These are phyloP conservation scores for Aldabrachelys gigantea DNA, from an alignment of 2,113 vertebrate species.

Conservation along the genomic window DNA sequence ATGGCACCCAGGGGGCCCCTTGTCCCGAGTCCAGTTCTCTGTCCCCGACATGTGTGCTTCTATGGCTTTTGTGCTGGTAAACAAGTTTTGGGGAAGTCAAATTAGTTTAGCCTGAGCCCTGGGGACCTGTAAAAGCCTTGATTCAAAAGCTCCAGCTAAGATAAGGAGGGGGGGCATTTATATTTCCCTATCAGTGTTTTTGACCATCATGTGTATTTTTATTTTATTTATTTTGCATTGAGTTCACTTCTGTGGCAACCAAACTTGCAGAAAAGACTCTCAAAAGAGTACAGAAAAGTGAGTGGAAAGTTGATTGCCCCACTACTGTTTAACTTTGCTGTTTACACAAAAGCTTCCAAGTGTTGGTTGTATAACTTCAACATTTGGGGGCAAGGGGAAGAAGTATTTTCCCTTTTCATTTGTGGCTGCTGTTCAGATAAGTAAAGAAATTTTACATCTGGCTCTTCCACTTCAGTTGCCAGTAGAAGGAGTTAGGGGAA, in stretches of 20 bases:
- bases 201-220: accelerated
- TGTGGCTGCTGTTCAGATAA: neutral
- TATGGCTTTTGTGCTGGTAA: too few species aligned
- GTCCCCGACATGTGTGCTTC: too few species aligned
- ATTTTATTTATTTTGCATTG: neutral
- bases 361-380: neutral
- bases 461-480: neutral
- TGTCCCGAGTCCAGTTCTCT: too few species aligned
- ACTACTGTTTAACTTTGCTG: neutral
- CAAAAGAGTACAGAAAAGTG: neutral
- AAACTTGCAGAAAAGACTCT: neutral
- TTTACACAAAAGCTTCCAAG: neutral
- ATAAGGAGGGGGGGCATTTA: too few species aligned
- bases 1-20: too few species aligned
- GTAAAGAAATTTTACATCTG: neutral
- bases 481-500: neutral
- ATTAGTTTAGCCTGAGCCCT: too few species aligned
- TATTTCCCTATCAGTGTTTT: too few species aligned
- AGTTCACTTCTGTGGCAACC: neutral
- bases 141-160: too few species aligned
- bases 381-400: neutral
- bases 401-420: neutral
- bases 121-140: too few species aligned
- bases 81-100: too few species aligned
- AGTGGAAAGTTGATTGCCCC: neutral